Percentiles rank a stretch among this genome's conserved stretches.
Evolutionary conservation across 2,888 invertebrate genomes (phyloP).

Genomic region (Fragum whitleyi): DNA sequence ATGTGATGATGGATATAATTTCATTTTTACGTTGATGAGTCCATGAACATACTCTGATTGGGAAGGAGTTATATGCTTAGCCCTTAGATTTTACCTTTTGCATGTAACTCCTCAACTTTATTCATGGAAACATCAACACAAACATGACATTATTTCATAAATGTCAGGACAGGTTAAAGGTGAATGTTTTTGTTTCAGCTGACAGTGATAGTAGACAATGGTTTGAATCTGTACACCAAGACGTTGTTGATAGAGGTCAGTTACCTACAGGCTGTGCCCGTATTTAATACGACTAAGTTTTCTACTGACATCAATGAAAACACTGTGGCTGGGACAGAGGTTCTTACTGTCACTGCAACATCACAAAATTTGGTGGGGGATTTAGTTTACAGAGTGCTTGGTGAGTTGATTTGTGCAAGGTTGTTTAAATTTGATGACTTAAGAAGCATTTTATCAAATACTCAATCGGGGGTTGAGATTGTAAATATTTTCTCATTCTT

Average conservation of each 20-base stretch:
- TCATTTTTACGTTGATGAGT: too few relatives aligned
- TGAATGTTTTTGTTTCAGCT: constrained; percentile 55
- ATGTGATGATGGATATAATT: too few relatives aligned
- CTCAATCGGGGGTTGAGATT: too few relatives aligned
- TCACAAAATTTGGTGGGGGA: constrained; percentile 40
- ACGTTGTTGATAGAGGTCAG: constrained; percentile 54
- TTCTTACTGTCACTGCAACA: constrained; percentile 44
- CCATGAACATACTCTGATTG: too few relatives aligned
- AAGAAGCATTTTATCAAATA: background rate
- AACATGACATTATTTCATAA: too few relatives aligned
- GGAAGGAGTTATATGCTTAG: too few relatives aligned
- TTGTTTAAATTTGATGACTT: background rate
- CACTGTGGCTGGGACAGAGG: background rate
- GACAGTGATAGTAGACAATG: constrained; percentile 50
- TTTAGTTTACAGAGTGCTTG: constrained; percentile 46
- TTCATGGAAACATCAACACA: too few relatives aligned
- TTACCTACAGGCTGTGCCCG: constrained; percentile 61
- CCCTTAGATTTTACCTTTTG: too few relatives aligned
- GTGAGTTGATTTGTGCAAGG: constrained; percentile 15
- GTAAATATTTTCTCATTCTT: too few relatives aligned
- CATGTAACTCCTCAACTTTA: too few relatives aligned
- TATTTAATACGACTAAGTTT: constrained; percentile 54
- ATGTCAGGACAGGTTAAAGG: too few relatives aligned
- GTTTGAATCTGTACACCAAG: constrained; percentile 36
- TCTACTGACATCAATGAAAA: constrained; percentile 36